Evolutionary conservation across 2,113 vertebrate species (phyloP).

Genomic region (Megaceryle maxima): DNA sequence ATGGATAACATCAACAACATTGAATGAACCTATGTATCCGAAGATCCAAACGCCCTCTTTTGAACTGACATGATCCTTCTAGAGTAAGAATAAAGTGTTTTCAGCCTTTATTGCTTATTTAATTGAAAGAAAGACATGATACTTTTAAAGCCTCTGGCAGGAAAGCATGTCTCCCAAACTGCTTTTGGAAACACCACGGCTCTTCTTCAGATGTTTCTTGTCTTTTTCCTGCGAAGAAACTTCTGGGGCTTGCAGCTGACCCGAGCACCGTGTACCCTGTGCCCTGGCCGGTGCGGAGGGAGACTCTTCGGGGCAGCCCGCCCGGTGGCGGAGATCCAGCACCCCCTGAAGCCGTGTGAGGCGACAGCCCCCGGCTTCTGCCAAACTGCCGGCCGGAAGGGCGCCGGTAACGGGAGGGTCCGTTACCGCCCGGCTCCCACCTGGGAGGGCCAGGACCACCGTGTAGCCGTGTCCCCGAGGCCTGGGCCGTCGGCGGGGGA

Average conservation of each 20-base stretch:
- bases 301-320: not conserved
- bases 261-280: not conserved
- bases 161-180: not conserved
- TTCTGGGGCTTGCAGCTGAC: constrained; percentile 7
- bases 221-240: constrained; percentile 49
- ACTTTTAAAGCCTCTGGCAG: not conserved
- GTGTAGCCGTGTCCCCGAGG: too few species aligned
- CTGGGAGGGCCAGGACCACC: not conserved
- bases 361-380: not conserved
- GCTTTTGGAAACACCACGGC: not conserved
- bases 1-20: not conserved
- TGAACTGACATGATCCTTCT: not conserved
- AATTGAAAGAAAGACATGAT: not conserved
- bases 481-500: too few species aligned
- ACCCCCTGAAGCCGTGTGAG: not conserved
- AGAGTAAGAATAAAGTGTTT: not conserved
- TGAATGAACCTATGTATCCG: not conserved
- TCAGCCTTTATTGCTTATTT: not conserved
- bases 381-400: not conserved
- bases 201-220: constrained; percentile 54
- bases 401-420: not conserved
- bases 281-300: not conserved
- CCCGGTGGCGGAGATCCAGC: not conserved
- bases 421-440: not conserved
- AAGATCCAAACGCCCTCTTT: not conserved